Evolutionary conservation across 1,140 invertebrate species (phyloP), one percentile per base, ranked within the genome.

Genomic region (Hyphantria cunea): DNA sequence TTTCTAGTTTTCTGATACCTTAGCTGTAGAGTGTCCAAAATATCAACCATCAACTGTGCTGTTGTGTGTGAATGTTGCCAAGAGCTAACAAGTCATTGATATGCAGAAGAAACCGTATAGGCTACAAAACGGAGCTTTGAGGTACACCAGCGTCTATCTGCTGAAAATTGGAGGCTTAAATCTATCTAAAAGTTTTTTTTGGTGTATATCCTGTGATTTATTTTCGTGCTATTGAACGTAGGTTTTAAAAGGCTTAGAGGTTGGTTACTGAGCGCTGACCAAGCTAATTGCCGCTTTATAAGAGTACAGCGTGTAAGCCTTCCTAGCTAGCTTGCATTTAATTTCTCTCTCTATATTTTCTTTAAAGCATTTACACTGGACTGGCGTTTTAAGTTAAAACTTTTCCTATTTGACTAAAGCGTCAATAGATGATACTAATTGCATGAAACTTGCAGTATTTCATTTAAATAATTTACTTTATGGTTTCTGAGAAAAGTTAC

Each of bases 351-450:
- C 75, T 74, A 71, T 75, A 72, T 74, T 77, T 72, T 64, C 69
- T 74, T 54, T 66, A 67, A 78, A 78, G 73, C 75, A 74, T 80
- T 76, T 70, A 74, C 72, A 69, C 71, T 65, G 70, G 54, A 68
- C 68, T 70, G 70, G 51, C 60, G 66, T 61, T 65, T 75, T 74
- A 69, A 78, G 74, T 78, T 76, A 72, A 80, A 78, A 70, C 17
- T 25, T 25, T 48, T 72, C 60, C 61, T 64, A 76, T 80, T 71
- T 70, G 44, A 39, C 48, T 44, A 44, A 52, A 72, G 64, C 41
- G 45, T 53, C 41, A 47, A 66, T 66, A 59, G 55, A 59, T 52
- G 54, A 33, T 44, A 41, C 34, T 45, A 50, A 60, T 60, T 59
- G 39, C 31, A 37, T 41, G 32, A 45, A 58, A 45, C 31, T 49